A percentile compares a stretch with the other conserved stretches of the same genome.
Evolutionary conservation across 2,888 invertebrate species (phyloP).

Genomic region (Carpatolechia fugitivella): DNA sequence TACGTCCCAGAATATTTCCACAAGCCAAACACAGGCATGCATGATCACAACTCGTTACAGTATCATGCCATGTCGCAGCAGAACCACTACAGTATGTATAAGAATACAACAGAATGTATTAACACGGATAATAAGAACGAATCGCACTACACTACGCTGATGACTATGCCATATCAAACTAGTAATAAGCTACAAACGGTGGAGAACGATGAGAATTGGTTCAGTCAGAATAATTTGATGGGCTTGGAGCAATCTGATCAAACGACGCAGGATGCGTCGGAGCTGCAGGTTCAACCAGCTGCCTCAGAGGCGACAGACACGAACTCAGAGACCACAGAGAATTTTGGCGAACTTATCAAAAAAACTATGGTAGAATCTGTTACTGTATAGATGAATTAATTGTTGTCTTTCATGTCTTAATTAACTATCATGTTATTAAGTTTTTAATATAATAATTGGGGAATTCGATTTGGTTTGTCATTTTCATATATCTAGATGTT

Average conservation of each 20-base stretch:
- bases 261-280: constrained; percentile 54
- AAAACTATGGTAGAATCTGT: constrained; percentile 95
- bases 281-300: constrained; percentile 38
- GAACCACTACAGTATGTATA: constrained; percentile 66
- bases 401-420: constrained; percentile 66
- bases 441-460: constrained; percentile 67
- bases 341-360: constrained; percentile 95
- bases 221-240: constrained; percentile 65
- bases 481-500: background rate
- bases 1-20: constrained; percentile 68
- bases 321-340: constrained; percentile 77
- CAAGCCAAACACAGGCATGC: constrained; percentile 50
- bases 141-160: constrained; percentile 83
- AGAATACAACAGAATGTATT: constrained; percentile 56
- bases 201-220: constrained; percentile 76
- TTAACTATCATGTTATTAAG: constrained; percentile 65
- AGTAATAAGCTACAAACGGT: constrained; percentile 83
- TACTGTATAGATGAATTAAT: constrained; percentile 83
- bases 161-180: constrained; percentile 80
- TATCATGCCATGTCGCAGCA: constrained; percentile 58
- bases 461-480: constrained; percentile 31
- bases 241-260: constrained; percentile 63
- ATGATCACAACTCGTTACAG: constrained; percentile 53
- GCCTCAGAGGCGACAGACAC: constrained; percentile 34
- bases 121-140: constrained; percentile 72